Conservation (phyloP, 1,140 invertebrate genomes). For the Trichomalopsis sarcophagae region DNA sequence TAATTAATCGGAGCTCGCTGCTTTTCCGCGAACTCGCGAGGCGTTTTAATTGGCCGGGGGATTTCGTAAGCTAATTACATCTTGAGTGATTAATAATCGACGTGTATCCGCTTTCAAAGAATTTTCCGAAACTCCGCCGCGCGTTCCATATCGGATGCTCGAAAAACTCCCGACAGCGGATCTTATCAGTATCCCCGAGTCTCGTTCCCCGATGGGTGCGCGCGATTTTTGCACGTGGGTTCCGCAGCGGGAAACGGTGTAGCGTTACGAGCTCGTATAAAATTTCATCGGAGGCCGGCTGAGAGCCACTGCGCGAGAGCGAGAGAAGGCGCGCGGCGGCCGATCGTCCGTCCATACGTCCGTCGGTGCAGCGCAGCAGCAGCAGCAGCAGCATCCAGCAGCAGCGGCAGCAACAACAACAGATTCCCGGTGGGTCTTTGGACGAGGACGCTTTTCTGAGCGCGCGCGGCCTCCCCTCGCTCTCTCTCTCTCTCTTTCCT, state of each 20-base stretch:
- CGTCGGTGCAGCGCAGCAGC: constrained; percentile 69
- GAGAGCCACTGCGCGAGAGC: constrained; percentile 70
- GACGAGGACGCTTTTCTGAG: constrained; percentile 66
- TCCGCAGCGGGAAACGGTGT: constrained; percentile 22
- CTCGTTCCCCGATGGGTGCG: neutral
- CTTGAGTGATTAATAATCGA: neutral
- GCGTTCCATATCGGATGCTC: too few species aligned
- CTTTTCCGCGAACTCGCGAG: neutral
- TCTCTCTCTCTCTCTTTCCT: constrained; percentile 53
- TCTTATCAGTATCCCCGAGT: neutral
- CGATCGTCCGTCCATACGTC: constrained; percentile 60
- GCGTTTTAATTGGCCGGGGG: neutral
- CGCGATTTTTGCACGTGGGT: neutral
- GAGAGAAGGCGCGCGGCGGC: constrained; percentile 58
- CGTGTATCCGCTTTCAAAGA: too few species aligned
- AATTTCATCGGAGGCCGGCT: constrained; percentile 53
- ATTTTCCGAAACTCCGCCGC: neutral
- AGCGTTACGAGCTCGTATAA: constrained; percentile 38
- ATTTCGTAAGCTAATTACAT: neutral
- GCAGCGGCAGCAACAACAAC: constrained; percentile 74
- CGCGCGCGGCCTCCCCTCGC: constrained; percentile 47
- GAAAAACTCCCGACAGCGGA: too few species aligned
- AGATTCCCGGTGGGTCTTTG: constrained; percentile 73
- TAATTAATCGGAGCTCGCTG: neutral
- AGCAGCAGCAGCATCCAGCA: constrained; percentile 58